Conservation (phyloP, 35 echinoderm and acorn worm species). For the Lytechinus pictus region DNA sequence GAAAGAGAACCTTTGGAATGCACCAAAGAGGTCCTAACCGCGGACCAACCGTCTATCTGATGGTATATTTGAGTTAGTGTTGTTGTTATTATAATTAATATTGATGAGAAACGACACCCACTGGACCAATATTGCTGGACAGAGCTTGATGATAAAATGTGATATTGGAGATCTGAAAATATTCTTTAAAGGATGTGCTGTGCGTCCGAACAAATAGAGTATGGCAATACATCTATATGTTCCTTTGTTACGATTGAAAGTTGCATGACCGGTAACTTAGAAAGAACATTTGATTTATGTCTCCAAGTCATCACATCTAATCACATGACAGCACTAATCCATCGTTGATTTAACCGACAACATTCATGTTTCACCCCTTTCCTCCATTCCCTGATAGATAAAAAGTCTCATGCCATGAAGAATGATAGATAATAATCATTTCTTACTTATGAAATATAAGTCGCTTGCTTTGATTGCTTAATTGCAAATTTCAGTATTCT, state of each 20-base stretch:
- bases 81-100: no score
- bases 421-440: not conserved
- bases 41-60: no score
- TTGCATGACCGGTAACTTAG: slow-evolving; percentile 20
- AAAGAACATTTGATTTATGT: slow-evolving; percentile 43
- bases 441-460: not conserved
- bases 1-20: no score
- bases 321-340: slow-evolving; percentile 29
- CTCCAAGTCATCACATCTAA: not conserved
- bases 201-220: not conserved
- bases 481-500: not conserved
- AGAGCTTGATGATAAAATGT: no score
- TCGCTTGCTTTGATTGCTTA: not conserved
- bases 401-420: not conserved
- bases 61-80: no score
- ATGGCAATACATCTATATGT: not conserved
- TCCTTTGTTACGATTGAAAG: not conserved
- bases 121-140: no score
- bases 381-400: not conserved
- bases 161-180: no score
- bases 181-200: no score
- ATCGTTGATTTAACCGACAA: slow-evolving; percentile 52
- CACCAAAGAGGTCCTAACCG: no score
- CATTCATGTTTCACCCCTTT: slow-evolving; percentile 39
- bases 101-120: no score